Conservation (phyloP, 2,888 invertebrate species). For the Serripes groenlandicus region DNA sequence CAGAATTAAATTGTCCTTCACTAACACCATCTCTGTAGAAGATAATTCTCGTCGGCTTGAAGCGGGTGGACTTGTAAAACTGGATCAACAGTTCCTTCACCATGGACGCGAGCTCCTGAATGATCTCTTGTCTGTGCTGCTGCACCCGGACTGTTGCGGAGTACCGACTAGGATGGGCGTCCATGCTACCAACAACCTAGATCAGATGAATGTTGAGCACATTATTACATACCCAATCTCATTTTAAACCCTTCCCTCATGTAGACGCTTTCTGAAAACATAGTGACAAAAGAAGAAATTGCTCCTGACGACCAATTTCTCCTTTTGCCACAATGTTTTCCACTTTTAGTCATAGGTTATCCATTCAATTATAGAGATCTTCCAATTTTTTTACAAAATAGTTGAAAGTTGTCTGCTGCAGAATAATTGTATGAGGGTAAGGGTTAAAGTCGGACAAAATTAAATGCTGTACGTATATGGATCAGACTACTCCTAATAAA, state of each 20-base stretch:
- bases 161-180: conserved; percentile 99
- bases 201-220: not conserved
- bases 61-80: conserved; percentile 99
- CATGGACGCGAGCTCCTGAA: conserved; percentile 99
- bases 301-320: not conserved
- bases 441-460: no score
- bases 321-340: not conserved
- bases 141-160: conserved; percentile 99
- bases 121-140: conserved; percentile 98
- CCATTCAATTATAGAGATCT: not conserved
- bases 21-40: conserved; percentile 99
- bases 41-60: conserved; percentile 99
- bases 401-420: not conserved
- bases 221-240: not conserved
- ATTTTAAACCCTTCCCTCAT: not conserved
- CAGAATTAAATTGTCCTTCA: conserved; percentile 99
- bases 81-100: conserved; percentile 98
- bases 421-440: no score
- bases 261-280: not conserved
- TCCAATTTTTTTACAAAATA: not conserved
- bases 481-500: not conserved
- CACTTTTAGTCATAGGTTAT: no score
- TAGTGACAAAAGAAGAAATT: not conserved
- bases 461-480: not conserved
- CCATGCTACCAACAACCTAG: conserved; percentile 98